phyloP scores from a whole-genome alignment of 2,113 vertebrate species.

The Salvelinus fontinalis region DNA sequence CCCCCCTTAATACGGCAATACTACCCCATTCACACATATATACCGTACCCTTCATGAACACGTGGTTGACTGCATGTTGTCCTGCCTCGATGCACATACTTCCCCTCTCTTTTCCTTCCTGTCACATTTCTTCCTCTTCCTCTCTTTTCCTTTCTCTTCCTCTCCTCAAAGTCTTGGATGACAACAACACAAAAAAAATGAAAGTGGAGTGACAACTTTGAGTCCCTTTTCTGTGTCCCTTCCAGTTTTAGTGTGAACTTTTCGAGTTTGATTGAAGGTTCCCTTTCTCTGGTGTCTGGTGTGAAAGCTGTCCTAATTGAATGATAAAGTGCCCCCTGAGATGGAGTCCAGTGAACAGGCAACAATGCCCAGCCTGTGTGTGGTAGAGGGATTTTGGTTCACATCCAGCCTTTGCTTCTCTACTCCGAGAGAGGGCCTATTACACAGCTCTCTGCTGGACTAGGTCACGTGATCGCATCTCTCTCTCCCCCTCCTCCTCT shows the following conservation, averaged over 20 bases:
- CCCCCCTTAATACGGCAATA: conserved; percentile 27
- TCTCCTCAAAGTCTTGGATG: conserved; percentile 58
- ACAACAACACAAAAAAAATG: conserved; percentile 48
- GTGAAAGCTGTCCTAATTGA: conserved; percentile 87
- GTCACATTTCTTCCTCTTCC: conserved; percentile 1
- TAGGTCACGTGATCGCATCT: conserved; percentile 64
- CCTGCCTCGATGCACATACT: not conserved
- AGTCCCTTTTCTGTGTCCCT: conserved; percentile 39
- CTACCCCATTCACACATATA: conserved; percentile 33
- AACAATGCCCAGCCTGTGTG: conserved; percentile 83
- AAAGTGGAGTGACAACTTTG: conserved; percentile 72
- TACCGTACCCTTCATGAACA: too few species aligned
- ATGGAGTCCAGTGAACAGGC: conserved; percentile 79
- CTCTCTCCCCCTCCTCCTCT: conserved; percentile 4
- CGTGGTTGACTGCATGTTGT: too few species aligned
- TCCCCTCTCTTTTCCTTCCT: conserved; percentile 15
- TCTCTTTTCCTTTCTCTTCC: conserved; percentile 17
- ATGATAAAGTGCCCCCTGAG: conserved; percentile 82
- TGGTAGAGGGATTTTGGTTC: conserved; percentile 80
- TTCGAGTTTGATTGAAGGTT: conserved; percentile 82
- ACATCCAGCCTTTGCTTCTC: conserved; percentile 77
- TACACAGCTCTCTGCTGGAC: conserved; percentile 78
- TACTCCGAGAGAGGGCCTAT: conserved; percentile 77
- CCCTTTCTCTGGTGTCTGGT: conserved; percentile 76
- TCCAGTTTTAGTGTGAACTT: conserved; percentile 79